Base-by-base conservation (phyloP, 92 coral and sea anemone genomes). In the Chrysogorgia sp. region DNA sequence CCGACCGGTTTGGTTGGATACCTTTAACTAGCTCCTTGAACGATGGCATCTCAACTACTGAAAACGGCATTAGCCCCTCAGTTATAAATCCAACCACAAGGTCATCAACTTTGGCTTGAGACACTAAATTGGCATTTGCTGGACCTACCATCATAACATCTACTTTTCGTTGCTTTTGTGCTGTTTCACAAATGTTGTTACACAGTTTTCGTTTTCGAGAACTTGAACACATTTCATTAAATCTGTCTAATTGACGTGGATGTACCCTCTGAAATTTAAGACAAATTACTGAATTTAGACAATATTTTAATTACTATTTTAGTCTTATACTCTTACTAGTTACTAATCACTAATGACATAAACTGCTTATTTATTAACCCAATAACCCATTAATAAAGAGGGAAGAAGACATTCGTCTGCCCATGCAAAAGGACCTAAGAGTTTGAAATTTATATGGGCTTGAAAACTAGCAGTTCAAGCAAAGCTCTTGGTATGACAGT, bases 91-190 rank as follows among this genome's bases (percentile, higher is more conserved):
- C 22, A 26, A 61, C 50, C 3, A 65, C 7, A 1, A 65, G 50
- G 28, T 65, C 71, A 34, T 65, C 50, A 5, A 65, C 50, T 37
- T 65, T 65, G 26, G 49, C 50, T 65, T 65, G 71, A 17, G 71
- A 33, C 10, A 65, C 71, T 35, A 65, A 10, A 35, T 65, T 65
- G 24, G 71, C n/a, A n/a, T n/a, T n/a, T 25, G 37, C 66, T 9
- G 66, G 66, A 60, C 34, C 37, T 60, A 40, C 37, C 8, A 60
- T 25, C 31, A 58, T 58, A 7, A 23, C 31, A 58, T 58, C 63
- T 2, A 58, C 31, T 58, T 20, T 58, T 23, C 15, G 63, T 34
- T 58, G 63, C 31, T 58, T 58, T 1, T 23, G 28, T 58, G 63
- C 31, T 58, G 30, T 23, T 58, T 58, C 63, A 58, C 28, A 7